Base-by-base conservation (phyloP, 2,113 vertebrate genomes). In the Sarotherodon lohbergeri region DNA sequence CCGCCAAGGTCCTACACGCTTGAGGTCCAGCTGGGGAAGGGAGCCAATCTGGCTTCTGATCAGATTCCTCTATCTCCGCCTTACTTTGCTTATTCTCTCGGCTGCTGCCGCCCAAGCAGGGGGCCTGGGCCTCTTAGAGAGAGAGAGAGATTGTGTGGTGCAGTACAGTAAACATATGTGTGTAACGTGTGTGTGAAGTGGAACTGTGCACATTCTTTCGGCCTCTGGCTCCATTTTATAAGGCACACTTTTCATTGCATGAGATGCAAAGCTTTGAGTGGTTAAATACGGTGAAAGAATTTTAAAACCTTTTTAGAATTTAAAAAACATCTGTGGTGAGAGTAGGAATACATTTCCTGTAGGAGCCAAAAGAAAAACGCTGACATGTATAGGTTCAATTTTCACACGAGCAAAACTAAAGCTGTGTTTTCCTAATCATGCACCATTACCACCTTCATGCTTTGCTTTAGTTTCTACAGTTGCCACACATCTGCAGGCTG, bases 111-210 rank as follows among this genome's bases (percentile, higher is more conserved):
- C 50, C 81, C 57, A 41, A 86, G 83, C 24, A 55, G 63, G 87
- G 78, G 86, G 85, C 88, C 66, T 3, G 57, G 86, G 89, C 85
- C 88, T 90, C 92, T 85, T 85, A 82, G 86, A 66, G 76, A 83
- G 61, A 71, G 83, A 80, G 82, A 79, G 84, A 73, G 68, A 81
- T 59, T 84, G 63, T 63, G 59, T 81, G 83, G 79, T 78, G 81
- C 61, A 88, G 46, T 39, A 88, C 89, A 88, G 88, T 89, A 91
- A 94, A 93, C 84, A 91, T 76, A 66, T 93, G 76, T 92, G 87
- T 85, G 84, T 73, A 87, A 59, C 82, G 88, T 82, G 87, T 91
- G 91, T 90, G 88, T 90, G 89, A 94, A 93, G 82, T 85, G 78
- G 85, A 88, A 71, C 46, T 76, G 52, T 68, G 43, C 71, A 84